phyloP scores from a whole-genome alignment of 2,888 invertebrate genomes.

The Exephanes ischioxanthus region DNA sequence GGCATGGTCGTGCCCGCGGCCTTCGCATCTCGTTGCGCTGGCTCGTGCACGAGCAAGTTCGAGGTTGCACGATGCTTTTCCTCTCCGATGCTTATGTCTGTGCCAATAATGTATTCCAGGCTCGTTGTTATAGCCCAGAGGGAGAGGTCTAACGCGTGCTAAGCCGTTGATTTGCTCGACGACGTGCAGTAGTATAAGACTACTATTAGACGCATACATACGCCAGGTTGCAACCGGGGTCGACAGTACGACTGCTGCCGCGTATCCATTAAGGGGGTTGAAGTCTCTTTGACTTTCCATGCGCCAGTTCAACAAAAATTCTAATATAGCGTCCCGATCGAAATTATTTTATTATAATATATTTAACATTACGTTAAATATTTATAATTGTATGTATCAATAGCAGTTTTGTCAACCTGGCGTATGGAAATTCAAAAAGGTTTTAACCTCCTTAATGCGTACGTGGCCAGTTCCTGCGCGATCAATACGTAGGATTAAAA shows the following conservation, averaged over 20 bases:
- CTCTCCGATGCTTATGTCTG: constrained; percentile 18
- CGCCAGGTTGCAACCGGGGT: constrained; percentile 4
- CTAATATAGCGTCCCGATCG: neutral
- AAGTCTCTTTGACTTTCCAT: neutral
- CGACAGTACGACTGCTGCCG: neutral
- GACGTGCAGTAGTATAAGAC: constrained; percentile 29
- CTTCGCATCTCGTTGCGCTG: constrained; percentile 54
- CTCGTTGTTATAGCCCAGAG: constrained; percentile 35
- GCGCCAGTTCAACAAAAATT: neutral
- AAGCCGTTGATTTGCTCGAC: constrained; percentile 34
- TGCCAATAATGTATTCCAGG: constrained; percentile 31
- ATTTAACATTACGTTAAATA: too few relatives aligned
- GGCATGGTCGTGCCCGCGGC: constrained; percentile 42
- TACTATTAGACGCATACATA: constrained; percentile 19
- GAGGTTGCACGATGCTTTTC: constrained; percentile 50
- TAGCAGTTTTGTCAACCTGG: too few relatives aligned
- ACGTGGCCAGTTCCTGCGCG: too few relatives aligned
- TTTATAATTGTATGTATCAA: too few relatives aligned
- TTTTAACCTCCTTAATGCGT: too few relatives aligned
- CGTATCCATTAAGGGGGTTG: neutral
- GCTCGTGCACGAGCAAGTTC: constrained; percentile 62
- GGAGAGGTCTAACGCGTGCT: constrained; percentile 40
- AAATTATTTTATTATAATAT: neutral
- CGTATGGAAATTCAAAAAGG: too few relatives aligned
- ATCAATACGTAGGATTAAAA: too few relatives aligned